A percentile compares a stretch with the other conserved stretches of the same genome.
Conservation (phyloP, 35 echinoderm and acorn worm species). For the Chiridota heheva region DNA sequence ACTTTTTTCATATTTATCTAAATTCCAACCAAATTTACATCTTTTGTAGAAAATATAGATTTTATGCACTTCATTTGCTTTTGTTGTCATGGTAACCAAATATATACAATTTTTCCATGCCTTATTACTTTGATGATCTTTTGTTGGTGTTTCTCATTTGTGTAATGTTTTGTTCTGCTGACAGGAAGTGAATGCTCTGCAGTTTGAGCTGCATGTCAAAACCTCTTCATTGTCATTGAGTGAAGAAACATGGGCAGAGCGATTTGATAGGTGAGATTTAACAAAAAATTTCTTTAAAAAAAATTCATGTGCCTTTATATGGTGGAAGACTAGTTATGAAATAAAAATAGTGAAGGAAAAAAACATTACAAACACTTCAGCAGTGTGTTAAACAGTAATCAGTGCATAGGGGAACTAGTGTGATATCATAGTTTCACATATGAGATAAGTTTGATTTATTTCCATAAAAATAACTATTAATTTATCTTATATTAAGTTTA, state of each 20-base stretch:
- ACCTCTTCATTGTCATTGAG: slow-evolving; percentile 45
- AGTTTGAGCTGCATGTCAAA: slow-evolving; percentile 83
- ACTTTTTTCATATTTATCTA: not conserved
- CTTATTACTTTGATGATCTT: too few relatives aligned
- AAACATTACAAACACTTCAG: not conserved
- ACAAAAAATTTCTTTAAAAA: not conserved
- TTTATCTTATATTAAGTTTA: too few relatives aligned
- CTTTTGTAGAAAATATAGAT: not conserved
- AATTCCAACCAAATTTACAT: not conserved
- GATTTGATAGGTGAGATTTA: slow-evolving; percentile 71
- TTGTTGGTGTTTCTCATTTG: not conserved
- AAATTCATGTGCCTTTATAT: not conserved
- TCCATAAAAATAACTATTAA: too few relatives aligned
- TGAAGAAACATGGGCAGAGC: slow-evolving; percentile 88
- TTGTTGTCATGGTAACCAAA: too few relatives aligned
- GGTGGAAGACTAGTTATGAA: not conserved
- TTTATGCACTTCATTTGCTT: not conserved
- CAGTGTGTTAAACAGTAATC: not conserved
- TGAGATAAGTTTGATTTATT: too few relatives aligned
- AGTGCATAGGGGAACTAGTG: too few relatives aligned
- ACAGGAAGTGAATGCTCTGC: slow-evolving; percentile 90
- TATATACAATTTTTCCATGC: too few relatives aligned
- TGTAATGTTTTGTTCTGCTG: not conserved
- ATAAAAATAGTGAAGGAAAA: not conserved
- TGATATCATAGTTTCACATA: too few relatives aligned